Percentiles rank a stretch among this genome's conserved stretches.
phyloP scores from a whole-genome alignment of 2,113 vertebrate genomes.

The Oryzias melastigma region DNA sequence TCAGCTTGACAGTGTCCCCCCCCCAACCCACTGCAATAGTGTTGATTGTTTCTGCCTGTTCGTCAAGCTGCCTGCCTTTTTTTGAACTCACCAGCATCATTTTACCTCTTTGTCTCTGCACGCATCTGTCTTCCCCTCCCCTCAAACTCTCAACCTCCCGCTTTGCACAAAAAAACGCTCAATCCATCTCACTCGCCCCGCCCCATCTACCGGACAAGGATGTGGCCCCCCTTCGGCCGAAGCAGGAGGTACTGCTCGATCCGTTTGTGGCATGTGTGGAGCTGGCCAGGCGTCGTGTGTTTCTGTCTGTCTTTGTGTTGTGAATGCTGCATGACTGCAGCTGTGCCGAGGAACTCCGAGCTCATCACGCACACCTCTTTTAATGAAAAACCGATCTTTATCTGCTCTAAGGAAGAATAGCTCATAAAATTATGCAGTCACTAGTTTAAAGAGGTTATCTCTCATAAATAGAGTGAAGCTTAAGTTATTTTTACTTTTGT shows the following conservation, averaged over 20 bases:
- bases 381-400: too few species aligned
- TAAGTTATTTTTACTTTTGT: too few species aligned
- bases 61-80: conserved; percentile 56
- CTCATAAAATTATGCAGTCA: too few species aligned
- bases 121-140: conserved; percentile 35
- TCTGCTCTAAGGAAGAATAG: too few species aligned
- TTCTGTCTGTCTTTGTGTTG: conserved; percentile 14
- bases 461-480: too few species aligned
- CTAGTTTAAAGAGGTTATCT: too few species aligned
- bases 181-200: conserved; percentile 56
- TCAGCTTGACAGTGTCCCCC: conserved; percentile 31
- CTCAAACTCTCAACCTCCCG: conserved; percentile 45
- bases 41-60: conserved; percentile 49
- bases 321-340: conserved; percentile 12
- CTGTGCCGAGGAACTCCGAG: too few species aligned
- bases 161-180: conserved; percentile 48
- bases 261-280: conserved; percentile 55
- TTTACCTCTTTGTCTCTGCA: conserved; percentile 79
- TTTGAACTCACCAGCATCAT: conserved; percentile 70
- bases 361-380: too few species aligned
- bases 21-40: background rate
- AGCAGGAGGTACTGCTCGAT: conserved; percentile 93
- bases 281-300: conserved; percentile 30
- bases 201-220: conserved; percentile 89
- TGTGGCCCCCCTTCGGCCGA: conserved; percentile 88